phyloP scores from a whole-genome alignment of 2,113 vertebrate species.

The Mesoclemmys tuberculata region DNA sequence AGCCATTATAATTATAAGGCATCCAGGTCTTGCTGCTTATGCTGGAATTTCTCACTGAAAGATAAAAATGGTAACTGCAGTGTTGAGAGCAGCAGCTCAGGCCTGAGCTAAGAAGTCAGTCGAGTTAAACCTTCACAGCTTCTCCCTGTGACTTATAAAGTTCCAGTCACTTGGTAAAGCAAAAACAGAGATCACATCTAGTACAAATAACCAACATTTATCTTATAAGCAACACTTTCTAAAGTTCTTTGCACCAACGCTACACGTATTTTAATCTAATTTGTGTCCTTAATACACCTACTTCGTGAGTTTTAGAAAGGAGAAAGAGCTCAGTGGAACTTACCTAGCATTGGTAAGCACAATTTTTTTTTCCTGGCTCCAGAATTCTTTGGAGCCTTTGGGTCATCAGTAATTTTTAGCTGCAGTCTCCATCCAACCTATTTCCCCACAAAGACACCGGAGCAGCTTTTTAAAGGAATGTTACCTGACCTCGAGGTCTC shows the following conservation, averaged over 20 bases:
- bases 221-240: not conserved
- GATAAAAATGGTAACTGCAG: not conserved
- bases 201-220: not conserved
- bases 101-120: not conserved
- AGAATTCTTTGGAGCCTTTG: not conserved
- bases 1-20: not conserved
- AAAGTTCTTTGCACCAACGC: not conserved
- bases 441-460: not conserved
- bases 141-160: not conserved
- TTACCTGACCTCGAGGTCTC: not conserved
- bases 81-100: not conserved
- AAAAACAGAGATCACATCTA: not conserved
- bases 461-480: not conserved
- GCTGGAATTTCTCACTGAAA: not conserved
- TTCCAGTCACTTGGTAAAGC: not conserved
- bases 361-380: accelerated
- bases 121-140: not conserved
- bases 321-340: not conserved
- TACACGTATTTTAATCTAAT: not conserved
- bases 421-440: not conserved
- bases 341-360: not conserved
- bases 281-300: not conserved
- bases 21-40: not conserved
- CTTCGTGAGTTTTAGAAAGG: not conserved
- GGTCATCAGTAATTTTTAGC: not conserved